phyloP scores from a whole-genome alignment of 2,797 vertebrate species.

The Argya squamiceps region DNA sequence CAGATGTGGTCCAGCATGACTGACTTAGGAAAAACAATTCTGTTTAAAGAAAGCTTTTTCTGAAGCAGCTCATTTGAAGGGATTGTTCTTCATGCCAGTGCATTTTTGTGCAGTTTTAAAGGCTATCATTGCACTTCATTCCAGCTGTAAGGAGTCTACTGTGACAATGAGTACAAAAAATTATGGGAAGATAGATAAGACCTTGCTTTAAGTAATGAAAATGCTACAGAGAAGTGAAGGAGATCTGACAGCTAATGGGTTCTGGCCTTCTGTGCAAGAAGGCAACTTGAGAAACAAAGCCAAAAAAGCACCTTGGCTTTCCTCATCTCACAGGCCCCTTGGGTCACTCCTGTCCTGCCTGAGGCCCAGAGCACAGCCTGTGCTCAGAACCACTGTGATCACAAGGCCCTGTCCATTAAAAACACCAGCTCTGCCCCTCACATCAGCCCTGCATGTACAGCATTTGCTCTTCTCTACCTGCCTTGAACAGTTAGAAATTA shows the following conservation, averaged over 20 bases:
- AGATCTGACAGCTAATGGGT: not conserved
- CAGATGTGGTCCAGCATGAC: not conserved
- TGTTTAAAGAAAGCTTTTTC: not conserved
- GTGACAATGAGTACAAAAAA: not conserved
- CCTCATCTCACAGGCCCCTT: not conserved
- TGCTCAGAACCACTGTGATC: not conserved
- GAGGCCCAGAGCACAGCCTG: not conserved
- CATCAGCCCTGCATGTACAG: fast-evolving
- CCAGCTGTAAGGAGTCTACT: constrained; percentile 28
- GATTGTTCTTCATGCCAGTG: not conserved
- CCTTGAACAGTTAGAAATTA: not conserved
- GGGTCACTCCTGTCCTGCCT: not conserved
- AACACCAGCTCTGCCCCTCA: not conserved
- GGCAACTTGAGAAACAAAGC: constrained; percentile 44
- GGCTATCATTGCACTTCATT: not conserved
- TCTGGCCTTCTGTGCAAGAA: constrained; percentile 3
- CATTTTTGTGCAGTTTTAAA: not conserved
- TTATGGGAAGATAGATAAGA: constrained; percentile 1
- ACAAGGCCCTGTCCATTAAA: fast-evolving
- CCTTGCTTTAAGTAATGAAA: constrained; percentile 12
- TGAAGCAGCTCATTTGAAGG: not conserved
- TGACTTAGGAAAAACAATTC: not conserved
- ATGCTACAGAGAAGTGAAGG: constrained; percentile 11
- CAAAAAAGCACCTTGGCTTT: not conserved
- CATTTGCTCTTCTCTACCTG: not conserved